Evolutionary conservation across 2,888 invertebrate species (phyloP), one percentile per base, ranked within the genome.

Genomic region (Drosophila leonis): DNA sequence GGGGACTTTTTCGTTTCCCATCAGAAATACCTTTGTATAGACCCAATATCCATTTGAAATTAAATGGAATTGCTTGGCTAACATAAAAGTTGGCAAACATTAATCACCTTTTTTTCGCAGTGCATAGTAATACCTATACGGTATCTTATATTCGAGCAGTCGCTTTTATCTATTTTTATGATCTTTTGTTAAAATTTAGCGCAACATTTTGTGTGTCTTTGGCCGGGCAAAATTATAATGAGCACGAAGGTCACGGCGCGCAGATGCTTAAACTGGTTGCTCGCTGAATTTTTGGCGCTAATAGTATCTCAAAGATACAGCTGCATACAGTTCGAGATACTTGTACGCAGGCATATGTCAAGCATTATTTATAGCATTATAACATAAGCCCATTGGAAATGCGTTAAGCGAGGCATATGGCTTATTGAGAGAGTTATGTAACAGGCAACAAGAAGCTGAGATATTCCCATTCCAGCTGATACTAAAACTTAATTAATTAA

Each of bases 221-320:
- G 64, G 49, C 54, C 57, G 64, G 65, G 69, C 59, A 64, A 75
- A 68, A 56, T 68, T 60, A 79, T 82, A 85, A 88, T 86, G 75
- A 83, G 75, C 82, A 72, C 82, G 83, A 85, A 88, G 85, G 85
- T 88, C 87, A 68, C 44, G 56, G 61, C 37, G 57, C 56, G 56
- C 60, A 64, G 56, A 54, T 62, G 60, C 20, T 27, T 18, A 78
- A 76, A 76, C 76, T 75, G 76, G 76, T 75, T 79, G 41, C 13
- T 7, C 31, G 44, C 41, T n/a, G 29, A 33, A 29, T 18, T 27
- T 37, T 46, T 33, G 48, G 37, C 24, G 59, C 39, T 65, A 56
- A 56, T 48, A 46, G 69, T 74, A 82, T 79, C 62, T 83, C 35
- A 42, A 15, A 56, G 69, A 60, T 51, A 52, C 20, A 65, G 31